Conservation (phyloP, 2,113 vertebrate genomes). For the Perca flavescens region DNA sequence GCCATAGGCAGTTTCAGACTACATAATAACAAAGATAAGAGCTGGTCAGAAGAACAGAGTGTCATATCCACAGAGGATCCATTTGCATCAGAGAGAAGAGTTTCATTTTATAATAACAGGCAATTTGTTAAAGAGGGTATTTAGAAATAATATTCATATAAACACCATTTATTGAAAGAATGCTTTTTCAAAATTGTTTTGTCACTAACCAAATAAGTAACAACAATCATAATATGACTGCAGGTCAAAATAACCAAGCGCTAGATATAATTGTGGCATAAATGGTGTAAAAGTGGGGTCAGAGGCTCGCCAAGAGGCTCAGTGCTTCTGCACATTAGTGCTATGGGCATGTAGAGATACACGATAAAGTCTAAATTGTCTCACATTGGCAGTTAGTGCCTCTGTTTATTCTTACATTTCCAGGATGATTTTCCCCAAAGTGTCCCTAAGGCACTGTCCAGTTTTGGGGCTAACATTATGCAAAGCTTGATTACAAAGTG, state of each 20-base stretch:
- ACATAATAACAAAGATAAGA: constrained; percentile 65
- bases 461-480: constrained; percentile 58
- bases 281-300: constrained; percentile 63
- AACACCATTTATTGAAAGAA: constrained; percentile 53
- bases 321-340: constrained; percentile 37
- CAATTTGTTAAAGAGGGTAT: constrained; percentile 58
- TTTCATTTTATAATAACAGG: constrained; percentile 50
- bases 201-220: constrained; percentile 40
- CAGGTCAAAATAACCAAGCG: constrained; percentile 58
- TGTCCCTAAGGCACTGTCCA: constrained; percentile 54
- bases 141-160: constrained; percentile 53
- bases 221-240: constrained; percentile 38
- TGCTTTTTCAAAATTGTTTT: constrained; percentile 50
- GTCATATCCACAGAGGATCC: constrained; percentile 36
- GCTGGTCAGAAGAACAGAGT: constrained; percentile 43
- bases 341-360: constrained; percentile 45
- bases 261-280: constrained; percentile 56
- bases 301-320: constrained; percentile 57
- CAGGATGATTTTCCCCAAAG: constrained; percentile 43
- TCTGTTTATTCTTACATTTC: constrained; percentile 39
- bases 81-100: constrained; percentile 52
- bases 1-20: constrained; percentile 63
- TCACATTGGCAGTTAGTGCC: constrained; percentile 38
- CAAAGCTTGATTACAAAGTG: constrained; percentile 79
- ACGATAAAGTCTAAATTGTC: constrained; percentile 44